Percentiles rank a stretch among this genome's conserved stretches.
Conservation (phyloP, 2,113 vertebrate species). For the Podilymbus podiceps region DNA sequence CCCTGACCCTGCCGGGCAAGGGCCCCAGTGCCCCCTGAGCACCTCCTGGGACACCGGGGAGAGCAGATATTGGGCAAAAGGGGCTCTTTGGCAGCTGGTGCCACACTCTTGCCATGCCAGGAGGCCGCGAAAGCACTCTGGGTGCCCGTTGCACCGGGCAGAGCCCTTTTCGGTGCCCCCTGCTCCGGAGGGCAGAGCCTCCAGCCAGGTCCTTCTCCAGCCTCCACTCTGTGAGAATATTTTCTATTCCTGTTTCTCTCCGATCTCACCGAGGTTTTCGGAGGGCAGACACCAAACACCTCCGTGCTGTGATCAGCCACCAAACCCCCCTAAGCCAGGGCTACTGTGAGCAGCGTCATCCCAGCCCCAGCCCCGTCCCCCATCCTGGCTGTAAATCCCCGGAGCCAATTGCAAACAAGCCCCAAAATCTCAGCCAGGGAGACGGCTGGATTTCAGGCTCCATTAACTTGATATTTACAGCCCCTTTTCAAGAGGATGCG, state of each 20-base stretch:
- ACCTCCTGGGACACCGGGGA: background rate
- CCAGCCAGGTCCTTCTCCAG: background rate
- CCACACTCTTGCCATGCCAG: rapidly evolving
- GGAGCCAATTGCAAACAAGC: background rate
- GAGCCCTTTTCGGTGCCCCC: rapidly evolving
- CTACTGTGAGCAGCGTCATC: rapidly evolving
- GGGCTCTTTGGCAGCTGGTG: background rate
- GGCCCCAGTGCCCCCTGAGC: rapidly evolving
- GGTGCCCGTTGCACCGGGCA: no score
- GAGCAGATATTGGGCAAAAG: background rate
- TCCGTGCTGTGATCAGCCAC: rapidly evolving
- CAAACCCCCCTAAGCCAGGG: background rate
- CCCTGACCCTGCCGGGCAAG: background rate
- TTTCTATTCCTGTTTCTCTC: background rate
- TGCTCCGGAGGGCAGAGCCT: background rate
- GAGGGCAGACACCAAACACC: background rate
- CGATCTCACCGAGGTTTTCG: rapidly evolving
- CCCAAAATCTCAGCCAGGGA: background rate
- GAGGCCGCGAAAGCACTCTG: rapidly evolving
- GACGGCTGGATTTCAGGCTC: background rate
- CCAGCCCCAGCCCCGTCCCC: background rate
- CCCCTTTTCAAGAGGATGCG: background rate
- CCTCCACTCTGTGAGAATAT: rapidly evolving
- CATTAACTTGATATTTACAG: background rate
- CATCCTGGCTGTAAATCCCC: background rate